A percentile compares a stretch with the other conserved stretches of the same genome.
phyloP scores from a whole-genome alignment of 2,113 vertebrate species.

The Nothoprocta pentlandii region DNA sequence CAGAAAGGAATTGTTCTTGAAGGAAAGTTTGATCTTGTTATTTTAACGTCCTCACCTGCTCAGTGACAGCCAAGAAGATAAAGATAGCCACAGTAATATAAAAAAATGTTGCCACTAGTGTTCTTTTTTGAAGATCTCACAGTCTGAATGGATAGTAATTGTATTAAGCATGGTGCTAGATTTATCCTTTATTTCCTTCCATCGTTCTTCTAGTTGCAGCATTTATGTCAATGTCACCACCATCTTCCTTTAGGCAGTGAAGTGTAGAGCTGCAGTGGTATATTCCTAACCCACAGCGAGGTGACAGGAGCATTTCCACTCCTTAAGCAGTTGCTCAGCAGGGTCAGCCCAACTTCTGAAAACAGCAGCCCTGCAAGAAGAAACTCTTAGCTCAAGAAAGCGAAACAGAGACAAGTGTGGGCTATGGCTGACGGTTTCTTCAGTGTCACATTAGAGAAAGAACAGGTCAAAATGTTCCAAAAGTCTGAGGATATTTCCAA shows the following conservation, averaged over 20 bases:
- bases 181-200: neutral
- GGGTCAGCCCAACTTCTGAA: neutral
- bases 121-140: neutral
- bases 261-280: neutral
- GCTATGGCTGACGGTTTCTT: neutral
- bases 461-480: neutral
- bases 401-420: neutral
- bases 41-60: neutral
- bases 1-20: neutral
- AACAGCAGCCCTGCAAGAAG: neutral
- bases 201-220: neutral
- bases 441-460: neutral
- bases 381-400: neutral
- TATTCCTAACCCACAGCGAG: neutral
- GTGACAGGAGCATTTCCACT: neutral
- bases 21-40: neutral
- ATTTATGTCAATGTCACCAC: neutral
- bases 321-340: neutral
- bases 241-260: neutral
- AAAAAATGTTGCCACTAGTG: neutral
- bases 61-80: neutral
- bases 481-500: neutral
- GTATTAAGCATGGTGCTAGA: neutral
- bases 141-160: neutral
- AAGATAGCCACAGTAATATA: neutral